Evolutionary conservation across 2,113 vertebrate species (phyloP), one percentile per base, ranked within the genome.

Genomic region (Zosterops lateralis): DNA sequence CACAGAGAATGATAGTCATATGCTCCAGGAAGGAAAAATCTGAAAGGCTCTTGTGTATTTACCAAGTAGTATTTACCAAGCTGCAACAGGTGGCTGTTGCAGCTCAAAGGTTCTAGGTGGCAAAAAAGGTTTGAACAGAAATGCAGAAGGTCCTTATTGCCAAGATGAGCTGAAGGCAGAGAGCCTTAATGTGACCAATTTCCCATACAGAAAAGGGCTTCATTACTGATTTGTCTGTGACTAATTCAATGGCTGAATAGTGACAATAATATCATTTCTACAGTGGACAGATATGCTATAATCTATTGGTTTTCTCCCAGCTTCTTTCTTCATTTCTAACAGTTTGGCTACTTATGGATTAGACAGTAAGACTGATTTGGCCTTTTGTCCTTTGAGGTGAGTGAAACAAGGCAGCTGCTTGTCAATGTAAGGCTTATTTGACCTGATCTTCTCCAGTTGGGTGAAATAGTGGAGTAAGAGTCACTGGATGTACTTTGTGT

Each of bases 331-430:
- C 34, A 77, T 0, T 84, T 87, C 44, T 62, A 77, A 56, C 38
- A 54, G 8, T 73, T 62, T 54, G 38, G 29, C 51, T 72, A 19
- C 50, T 44, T 0, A 0, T 14, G n/a, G 56, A 32, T 87, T 64
- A 62, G 21, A 79, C 24, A 82, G 14, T 72, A 51, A 56, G 56
- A 76, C 51, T 22, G 44, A 74, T 74, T 32, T 87, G 72, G 81
- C 51, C 56, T 83, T 92, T 80, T 77, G 66, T 75, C 78, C 31
- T 51, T 22, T 38, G 38, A 88, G 48, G 25, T 10, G 3, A 32
- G 38, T 54, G 72, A 62, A 88, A 67, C n/a, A 29, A 79, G 80
- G 76, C 80, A 89, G 70, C 25, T 44, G 18, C 28, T 68, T 75
- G 66, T 84, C 51, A 42, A 32, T 71, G 1, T 6, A 45, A 38